Base-by-base conservation (phyloP, 1,140 invertebrate species). In the Trissolcus basalis region DNA sequence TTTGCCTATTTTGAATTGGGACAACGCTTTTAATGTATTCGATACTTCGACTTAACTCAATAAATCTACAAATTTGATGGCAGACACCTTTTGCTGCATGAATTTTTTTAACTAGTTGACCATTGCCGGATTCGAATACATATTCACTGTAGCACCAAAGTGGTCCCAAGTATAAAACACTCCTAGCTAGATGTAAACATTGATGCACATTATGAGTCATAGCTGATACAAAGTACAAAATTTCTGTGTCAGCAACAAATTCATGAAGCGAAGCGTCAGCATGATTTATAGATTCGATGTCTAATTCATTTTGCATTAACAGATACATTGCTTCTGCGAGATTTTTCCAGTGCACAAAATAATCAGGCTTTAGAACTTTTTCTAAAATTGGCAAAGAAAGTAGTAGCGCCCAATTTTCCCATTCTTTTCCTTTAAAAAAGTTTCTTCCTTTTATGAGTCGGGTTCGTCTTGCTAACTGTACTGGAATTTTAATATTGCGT, bases 191-290 rank as follows among this genome's bases (percentile, higher is more conserved):
- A 32, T 70, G 49, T n/a, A 61, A 19, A 0, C 54, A 27, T 12
- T 56, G 59, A 63, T 71, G 68, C 4, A 71, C 58, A 45, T 63
- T 71, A 13, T 49, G 63, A 4, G 43, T 56, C 51, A 63, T 71
- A 10, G 58, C 68, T 10, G 10, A 2, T 55, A 13, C n/a, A 2
- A 35, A 15, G 27, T 60, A 69, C 1, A 53, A n/a, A 1, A 41
- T 12, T 53, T 59, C 13, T 0, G 32, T 36, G 12, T 53, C 13
- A 7, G 0, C 33, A 8, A 59, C 65, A 60, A 69, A 70, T 41
- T 39, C n/a, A 19, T 41, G 44, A 7, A 70, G 41, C 5, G 19
- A 47, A 15, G 48, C 11, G 16, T 63, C 58, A 27, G 58, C 59
- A 2, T 49, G 1, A 43, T 63, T 12, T 8, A 71, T 10, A 11